phyloP scores from a whole-genome alignment of 2,888 invertebrate genomes.

The Cistogaster globosa region DNA sequence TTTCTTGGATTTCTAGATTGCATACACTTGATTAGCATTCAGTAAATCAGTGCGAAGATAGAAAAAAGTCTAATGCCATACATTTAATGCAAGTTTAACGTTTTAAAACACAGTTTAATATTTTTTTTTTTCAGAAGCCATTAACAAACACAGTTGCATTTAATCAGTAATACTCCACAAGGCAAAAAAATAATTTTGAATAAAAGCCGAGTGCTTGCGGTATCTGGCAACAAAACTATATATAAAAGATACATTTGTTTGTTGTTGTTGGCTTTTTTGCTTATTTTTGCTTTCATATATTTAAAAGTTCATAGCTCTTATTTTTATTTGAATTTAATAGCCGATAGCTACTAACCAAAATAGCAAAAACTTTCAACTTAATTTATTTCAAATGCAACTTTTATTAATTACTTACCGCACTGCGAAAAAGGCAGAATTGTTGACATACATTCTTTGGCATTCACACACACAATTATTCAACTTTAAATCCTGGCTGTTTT shows the following conservation, averaged over 20 bases:
- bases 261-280: background rate
- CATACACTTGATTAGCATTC: conserved; percentile 14
- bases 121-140: conserved; percentile 20
- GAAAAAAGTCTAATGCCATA: conserved; percentile 9
- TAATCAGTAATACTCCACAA: conserved; percentile 22
- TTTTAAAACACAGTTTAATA: background rate
- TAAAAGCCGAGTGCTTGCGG: background rate
- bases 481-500: background rate
- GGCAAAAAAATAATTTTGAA: background rate
- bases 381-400: conserved; percentile 70
- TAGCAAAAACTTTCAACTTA: conserved; percentile 66
- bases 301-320: conserved; percentile 22
- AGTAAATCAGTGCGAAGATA: conserved; percentile 5
- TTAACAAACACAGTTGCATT: conserved; percentile 35
- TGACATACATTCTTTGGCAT: conserved; percentile 50
- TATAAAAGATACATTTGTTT: background rate
- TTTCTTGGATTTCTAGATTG: background rate
- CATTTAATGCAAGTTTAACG: background rate
- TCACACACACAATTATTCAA: background rate
- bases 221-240: conserved; percentile 21
- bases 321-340: conserved; percentile 46
- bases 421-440: conserved; percentile 69
- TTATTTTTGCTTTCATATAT: conserved; percentile 6
- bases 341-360: conserved; percentile 59
- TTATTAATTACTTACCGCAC: conserved; percentile 72